These are phyloP conservation scores for Auanema sp. DNA, from an alignment of 2,888 invertebrate genomes.

Conservation along the genomic window DNA sequence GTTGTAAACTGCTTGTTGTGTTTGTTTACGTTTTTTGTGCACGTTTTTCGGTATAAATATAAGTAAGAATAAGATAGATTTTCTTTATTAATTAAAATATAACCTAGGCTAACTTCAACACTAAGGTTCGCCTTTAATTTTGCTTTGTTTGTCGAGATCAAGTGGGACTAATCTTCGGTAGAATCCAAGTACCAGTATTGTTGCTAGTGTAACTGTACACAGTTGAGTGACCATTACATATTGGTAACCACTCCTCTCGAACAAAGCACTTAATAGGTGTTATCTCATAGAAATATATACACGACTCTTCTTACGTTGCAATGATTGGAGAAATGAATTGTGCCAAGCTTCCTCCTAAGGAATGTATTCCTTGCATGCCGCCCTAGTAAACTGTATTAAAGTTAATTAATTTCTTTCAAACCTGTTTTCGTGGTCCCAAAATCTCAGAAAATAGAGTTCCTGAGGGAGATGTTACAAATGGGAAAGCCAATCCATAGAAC, in stretches of 20 bases:
- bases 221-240: conserved; percentile 35
- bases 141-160: conserved; percentile 20
- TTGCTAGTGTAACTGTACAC: conserved; percentile 26
- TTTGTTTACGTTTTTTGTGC: too few relatives aligned
- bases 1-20: too few relatives aligned
- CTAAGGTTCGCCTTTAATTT: too few relatives aligned
- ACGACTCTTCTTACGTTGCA: conserved; percentile 33
- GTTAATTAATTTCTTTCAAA: not conserved
- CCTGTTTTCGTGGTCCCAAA: conserved; percentile 36
- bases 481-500: conserved; percentile 41
- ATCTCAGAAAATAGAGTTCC: conserved; percentile 38
- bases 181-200: conserved; percentile 30
- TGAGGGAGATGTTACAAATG: conserved; percentile 35
- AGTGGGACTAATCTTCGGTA: conserved; percentile 36
- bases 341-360: conserved; percentile 39
- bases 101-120: too few relatives aligned
- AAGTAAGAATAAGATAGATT: too few relatives aligned
- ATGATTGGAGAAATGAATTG: conserved; percentile 42
- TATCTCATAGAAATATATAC: not conserved
- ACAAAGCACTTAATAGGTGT: conserved; percentile 26
- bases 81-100: too few relatives aligned
- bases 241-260: conserved; percentile 41
- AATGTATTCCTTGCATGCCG: conserved; percentile 45
- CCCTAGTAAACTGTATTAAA: conserved; percentile 25
- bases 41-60: too few relatives aligned